Conservation (phyloP, 2,888 invertebrate genomes). For the Julus scandinavius region DNA sequence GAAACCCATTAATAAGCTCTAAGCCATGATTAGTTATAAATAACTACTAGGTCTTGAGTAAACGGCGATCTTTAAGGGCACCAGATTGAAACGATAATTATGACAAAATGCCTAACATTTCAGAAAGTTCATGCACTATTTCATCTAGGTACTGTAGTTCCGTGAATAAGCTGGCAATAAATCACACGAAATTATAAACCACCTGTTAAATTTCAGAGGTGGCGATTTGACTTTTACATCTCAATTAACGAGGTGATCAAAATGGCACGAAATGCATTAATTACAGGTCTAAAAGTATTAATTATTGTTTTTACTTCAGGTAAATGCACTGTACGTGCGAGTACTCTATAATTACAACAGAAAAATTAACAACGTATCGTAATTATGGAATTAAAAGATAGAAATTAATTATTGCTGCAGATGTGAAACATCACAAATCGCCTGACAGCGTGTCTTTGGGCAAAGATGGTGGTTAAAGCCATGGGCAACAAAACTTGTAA, state of each 20-base stretch:
- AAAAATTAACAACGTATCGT: constrained; percentile 32
- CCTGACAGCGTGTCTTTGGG: neutral
- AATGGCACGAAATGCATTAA: constrained; percentile 5
- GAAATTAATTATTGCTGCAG: neutral
- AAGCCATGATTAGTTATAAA: no score
- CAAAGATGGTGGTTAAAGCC: neutral
- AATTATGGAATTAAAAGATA: constrained; percentile 34
- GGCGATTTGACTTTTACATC: constrained; percentile 1
- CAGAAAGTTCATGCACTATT: no score
- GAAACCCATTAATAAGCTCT: no score
- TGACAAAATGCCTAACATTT: no score
- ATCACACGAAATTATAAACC: neutral
- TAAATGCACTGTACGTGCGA: neutral
- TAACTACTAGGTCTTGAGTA: no score
- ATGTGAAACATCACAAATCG: neutral
- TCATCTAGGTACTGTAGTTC: no score
- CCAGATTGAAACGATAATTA: no score
- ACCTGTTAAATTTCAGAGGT: neutral
- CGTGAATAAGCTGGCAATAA: neutral
- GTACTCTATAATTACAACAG: constrained; percentile 17
- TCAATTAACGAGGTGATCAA: constrained; percentile 11
- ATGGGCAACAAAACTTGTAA: neutral
- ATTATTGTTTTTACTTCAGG: neutral
- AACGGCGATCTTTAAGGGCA: no score
- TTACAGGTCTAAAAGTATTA: constrained; percentile 6